These are phyloP conservation scores for Anabacerthia variegaticeps DNA, from an alignment of 2,797 vertebrate species.

Conservation along the genomic window DNA sequence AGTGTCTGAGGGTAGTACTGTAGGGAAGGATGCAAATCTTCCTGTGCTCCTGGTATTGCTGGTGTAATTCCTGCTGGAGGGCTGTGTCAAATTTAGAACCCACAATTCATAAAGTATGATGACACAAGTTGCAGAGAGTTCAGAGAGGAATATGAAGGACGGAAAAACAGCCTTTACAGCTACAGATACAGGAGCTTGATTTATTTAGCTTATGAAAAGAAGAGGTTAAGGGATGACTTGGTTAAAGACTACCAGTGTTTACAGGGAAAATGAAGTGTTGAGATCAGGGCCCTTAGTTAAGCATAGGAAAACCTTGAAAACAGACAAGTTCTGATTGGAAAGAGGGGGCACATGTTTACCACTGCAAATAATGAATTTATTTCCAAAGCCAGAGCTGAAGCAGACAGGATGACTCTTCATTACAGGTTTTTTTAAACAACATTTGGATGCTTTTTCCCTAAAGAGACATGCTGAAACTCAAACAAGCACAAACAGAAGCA, in stretches of 20 bases:
- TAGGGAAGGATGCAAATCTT: background rate
- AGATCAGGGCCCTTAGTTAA: background rate
- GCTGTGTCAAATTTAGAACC: background rate
- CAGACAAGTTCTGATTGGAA: background rate
- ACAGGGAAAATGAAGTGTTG: background rate
- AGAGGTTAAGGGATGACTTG: background rate
- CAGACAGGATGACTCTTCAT: background rate
- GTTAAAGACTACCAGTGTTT: background rate
- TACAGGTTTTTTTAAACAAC: background rate
- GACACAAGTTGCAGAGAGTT: background rate
- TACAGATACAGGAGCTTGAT: background rate
- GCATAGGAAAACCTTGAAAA: background rate
- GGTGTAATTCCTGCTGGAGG: background rate
- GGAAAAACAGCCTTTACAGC: background rate
- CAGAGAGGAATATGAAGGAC: background rate
- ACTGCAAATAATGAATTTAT: conserved; percentile 3
- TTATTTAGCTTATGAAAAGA: background rate
- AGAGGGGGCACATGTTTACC: background rate
- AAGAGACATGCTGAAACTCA: background rate
- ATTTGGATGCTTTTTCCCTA: background rate
- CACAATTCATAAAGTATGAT: background rate
- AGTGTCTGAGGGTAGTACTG: background rate
- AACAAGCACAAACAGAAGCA: background rate
- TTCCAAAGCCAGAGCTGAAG: background rate
- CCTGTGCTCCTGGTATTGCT: background rate